Evolutionary conservation across 2,113 vertebrate species (phyloP), one percentile per base, ranked within the genome.

Genomic region (Megalops atlanticus): DNA sequence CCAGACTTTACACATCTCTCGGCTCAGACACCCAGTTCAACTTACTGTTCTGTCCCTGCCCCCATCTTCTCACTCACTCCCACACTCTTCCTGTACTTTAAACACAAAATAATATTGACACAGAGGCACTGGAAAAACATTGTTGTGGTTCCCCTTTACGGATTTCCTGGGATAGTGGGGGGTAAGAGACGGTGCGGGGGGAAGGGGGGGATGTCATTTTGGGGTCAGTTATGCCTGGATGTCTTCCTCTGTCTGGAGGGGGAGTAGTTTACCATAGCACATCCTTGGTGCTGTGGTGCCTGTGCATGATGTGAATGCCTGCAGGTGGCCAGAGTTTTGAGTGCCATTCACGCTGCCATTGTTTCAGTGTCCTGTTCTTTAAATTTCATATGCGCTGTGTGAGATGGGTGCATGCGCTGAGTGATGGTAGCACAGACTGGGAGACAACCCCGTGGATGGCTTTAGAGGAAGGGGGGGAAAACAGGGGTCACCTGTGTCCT

Each of bases 141-240:
- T 92, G 89, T 90, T 92, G 89, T 84, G 89, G 92, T 93, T 89
- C 90, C 82, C 78, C 80, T 89, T 86, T 88, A 85, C 80, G 86
- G 88, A 89, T 80, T 64, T 91, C 85, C 86, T 81, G 82, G 84
- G 83, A 85, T 85, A 84, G 88, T 7, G 1, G 74, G 76, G 81
- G 79, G 83, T 58, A 39, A 81, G 43, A 10, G 24, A 77, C 49
- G 68, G 74, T 7, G 41, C 47, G 40, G 38, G 73, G 78, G 70
- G 43, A 80, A 72, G 35, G 69, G 24, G 36, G 45, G 18, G 27
- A 27, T 75, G 74, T 82, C 12, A 73, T 52, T 38, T 33, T 1
- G 45, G 52, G 18, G 27, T 80, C 35, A 12, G 54, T 18, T 2
- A 47, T 33, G 80, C 79, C 43, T 70, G 38, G 33, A 16, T 3